Conservation (phyloP, 2,888 invertebrate species). For the Lepidochrysops patricia region DNA sequence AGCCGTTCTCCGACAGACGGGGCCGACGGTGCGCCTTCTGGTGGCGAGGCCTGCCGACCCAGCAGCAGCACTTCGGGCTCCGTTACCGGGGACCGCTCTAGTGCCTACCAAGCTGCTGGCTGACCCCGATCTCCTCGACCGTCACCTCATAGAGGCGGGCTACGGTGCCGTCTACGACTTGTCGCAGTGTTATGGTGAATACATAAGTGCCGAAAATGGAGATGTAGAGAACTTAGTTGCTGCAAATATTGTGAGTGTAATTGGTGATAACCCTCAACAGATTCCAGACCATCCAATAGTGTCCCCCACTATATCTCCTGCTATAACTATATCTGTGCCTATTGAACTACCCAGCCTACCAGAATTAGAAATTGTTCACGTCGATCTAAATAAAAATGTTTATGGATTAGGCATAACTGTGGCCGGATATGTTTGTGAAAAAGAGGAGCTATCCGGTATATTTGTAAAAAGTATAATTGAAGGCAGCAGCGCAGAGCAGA, state of each 20-base stretch:
- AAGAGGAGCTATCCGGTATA: constrained; percentile 98
- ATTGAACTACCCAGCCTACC: constrained; percentile 79
- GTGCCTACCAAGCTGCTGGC: constrained; percentile 94
- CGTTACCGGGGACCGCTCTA: constrained; percentile 88
- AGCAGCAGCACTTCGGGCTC: constrained; percentile 84
- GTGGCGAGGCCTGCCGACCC: constrained; percentile 95
- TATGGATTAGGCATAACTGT: constrained; percentile 96
- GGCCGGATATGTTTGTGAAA: constrained; percentile 97
- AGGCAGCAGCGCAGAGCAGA: constrained; percentile 95
- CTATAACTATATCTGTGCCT: constrained; percentile 67
- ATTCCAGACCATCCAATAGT: constrained; percentile 54
- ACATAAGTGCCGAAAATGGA: constrained; percentile 53
- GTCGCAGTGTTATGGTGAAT: constrained; percentile 54
- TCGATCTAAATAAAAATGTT: constrained; percentile 92
- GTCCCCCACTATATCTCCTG: constrained; percentile 50
- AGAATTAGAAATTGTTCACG: constrained; percentile 92
- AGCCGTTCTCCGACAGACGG: constrained; percentile 80
- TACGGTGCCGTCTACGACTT: constrained; percentile 75
- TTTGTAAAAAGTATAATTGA: constrained; percentile 99
- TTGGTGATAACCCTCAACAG: constrained; percentile 60
- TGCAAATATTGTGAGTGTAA: constrained; percentile 47
- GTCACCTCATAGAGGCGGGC: constrained; percentile 86
- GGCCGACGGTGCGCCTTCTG: constrained; percentile 88
- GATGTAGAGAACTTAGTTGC: constrained; percentile 50
- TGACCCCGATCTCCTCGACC: constrained; percentile 92